phyloP scores from a whole-genome alignment of 1,140 invertebrate genomes.

The Apolygus lucorum region DNA sequence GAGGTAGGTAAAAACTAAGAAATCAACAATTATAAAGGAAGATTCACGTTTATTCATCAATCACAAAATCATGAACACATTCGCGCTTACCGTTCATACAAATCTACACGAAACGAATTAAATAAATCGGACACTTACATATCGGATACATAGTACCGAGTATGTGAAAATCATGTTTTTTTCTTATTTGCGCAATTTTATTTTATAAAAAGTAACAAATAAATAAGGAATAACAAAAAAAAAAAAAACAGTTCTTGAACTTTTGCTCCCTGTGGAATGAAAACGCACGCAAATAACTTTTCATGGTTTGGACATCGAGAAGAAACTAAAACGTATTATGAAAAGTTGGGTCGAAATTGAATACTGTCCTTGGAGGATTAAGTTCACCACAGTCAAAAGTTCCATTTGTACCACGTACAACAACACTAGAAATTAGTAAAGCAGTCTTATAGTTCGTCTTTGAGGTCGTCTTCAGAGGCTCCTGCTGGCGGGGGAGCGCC shows the following conservation, averaged over 20 bases:
- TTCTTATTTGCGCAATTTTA: not conserved
- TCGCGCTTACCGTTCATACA: too few species aligned
- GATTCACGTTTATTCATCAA: too few species aligned
- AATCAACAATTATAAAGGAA: too few species aligned
- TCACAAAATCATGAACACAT: too few species aligned
- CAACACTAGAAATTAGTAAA: not conserved
- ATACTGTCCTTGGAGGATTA: not conserved
- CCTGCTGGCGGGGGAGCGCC: constrained; percentile 57
- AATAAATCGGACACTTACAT: too few species aligned
- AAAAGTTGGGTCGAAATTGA: not conserved
- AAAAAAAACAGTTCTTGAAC: constrained; percentile 1
- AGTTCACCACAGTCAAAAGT: not conserved
- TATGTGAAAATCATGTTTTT: not conserved
- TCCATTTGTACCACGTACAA: not conserved
- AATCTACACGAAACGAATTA: too few species aligned
- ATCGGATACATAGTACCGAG: not conserved
- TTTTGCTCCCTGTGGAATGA: not conserved
- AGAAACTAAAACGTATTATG: not conserved
- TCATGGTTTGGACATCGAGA: not conserved
- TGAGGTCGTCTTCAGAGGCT: constrained; percentile 61
- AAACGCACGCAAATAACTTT: not conserved
- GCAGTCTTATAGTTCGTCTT: constrained; percentile 71
- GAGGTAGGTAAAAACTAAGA: too few species aligned
- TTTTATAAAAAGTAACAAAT: not conserved
- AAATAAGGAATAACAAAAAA: constrained; percentile 8